A percentile compares a stretch with the other conserved stretches of the same genome.
Evolutionary conservation across 2,797 vertebrate species (phyloP).

Genomic region (Sebastes jordani): DNA sequence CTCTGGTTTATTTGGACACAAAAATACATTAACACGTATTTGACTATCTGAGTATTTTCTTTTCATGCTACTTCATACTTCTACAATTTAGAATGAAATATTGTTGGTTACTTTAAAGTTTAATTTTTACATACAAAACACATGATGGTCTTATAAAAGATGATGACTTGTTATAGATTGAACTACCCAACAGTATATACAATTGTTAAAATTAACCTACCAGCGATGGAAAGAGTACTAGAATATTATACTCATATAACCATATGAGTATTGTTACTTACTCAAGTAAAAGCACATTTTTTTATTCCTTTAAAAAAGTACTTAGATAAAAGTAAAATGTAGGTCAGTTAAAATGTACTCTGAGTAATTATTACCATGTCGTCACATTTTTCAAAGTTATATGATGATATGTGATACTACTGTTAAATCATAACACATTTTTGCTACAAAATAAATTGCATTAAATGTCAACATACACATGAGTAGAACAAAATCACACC

Average conservation of each 20-base stretch:
- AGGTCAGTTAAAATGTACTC: not conserved
- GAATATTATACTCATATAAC: not conserved
- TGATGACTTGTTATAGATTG: not conserved
- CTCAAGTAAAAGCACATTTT: not conserved
- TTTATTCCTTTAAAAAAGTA: not conserved
- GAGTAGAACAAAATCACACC: not conserved
- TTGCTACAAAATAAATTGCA: not conserved
- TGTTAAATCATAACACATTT: not conserved
- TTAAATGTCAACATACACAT: not conserved
- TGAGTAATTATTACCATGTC: not conserved
- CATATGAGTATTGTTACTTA: not conserved
- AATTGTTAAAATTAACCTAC: not conserved
- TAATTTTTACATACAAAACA: not conserved
- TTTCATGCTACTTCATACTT: not conserved
- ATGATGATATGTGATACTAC: not conserved
- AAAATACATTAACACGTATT: not conserved
- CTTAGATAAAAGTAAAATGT: not conserved
- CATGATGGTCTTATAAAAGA: not conserved
- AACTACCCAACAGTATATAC: not conserved
- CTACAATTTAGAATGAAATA: not conserved
- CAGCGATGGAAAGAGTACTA: not conserved
- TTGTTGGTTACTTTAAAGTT: not conserved
- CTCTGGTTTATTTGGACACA: slow-evolving; percentile 7
- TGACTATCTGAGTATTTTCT: not conserved
- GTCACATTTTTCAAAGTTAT: not conserved